These are phyloP conservation scores for Nomia melanderi DNA, from an alignment of 1,140 invertebrate species.

Conservation along the genomic window DNA sequence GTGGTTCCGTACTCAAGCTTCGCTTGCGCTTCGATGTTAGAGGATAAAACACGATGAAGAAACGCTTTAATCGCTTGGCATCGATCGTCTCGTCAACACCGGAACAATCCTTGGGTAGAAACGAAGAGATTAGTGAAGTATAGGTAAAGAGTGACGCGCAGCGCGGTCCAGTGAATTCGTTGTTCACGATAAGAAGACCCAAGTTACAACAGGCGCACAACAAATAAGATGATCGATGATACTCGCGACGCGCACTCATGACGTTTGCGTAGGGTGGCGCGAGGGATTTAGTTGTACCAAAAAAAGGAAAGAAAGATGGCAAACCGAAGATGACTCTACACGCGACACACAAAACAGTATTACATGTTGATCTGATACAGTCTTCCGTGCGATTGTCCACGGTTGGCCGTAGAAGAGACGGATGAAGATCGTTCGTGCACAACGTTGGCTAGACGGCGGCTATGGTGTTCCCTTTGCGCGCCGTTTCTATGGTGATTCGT, in stretches of 20 bases:
- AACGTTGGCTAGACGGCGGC: background rate
- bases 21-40: background rate
- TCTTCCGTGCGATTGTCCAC: background rate
- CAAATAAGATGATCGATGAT: too few relatives aligned
- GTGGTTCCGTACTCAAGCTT: background rate
- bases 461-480: background rate
- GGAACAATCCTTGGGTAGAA: background rate
- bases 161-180: background rate
- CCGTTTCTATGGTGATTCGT: constrained; percentile 1
- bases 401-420: constrained; percentile 18
- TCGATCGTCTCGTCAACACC: background rate
- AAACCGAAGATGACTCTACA: background rate
- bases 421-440: constrained; percentile 16
- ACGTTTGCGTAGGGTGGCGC: too few relatives aligned
- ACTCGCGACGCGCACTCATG: too few relatives aligned
- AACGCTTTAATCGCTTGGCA: background rate
- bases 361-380: constrained; percentile 38
- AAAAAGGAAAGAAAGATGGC: background rate
- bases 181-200: background rate
- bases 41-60: background rate
- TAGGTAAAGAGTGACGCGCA: too few relatives aligned
- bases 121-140: background rate
- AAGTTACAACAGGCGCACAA: too few relatives aligned
- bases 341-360: constrained; percentile 40
- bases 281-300: background rate